A percentile compares a stretch with the other conserved stretches of the same genome.
Conservation (phyloP, 2,113 vertebrate genomes). For the Hypanus sabinus region DNA sequence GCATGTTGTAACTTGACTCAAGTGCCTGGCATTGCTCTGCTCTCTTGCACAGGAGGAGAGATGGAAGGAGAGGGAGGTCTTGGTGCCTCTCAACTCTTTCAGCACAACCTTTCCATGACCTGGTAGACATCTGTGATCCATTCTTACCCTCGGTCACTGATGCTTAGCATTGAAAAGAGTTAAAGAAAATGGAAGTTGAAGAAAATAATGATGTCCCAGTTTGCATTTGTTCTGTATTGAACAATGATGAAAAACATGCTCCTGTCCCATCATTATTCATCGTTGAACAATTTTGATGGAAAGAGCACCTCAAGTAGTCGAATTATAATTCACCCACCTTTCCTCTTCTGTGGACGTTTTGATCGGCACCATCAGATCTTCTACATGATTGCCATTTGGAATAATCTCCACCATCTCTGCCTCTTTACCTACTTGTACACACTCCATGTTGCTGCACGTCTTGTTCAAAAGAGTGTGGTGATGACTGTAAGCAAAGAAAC, state of each 20-base stretch:
- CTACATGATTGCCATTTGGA: conserved; percentile 58
- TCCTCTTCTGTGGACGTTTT: conserved; percentile 40
- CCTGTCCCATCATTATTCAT: background rate
- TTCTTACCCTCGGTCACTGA: background rate
- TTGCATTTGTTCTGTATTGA: background rate
- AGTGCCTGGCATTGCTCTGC: background rate
- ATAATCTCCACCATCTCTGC: conserved; percentile 65
- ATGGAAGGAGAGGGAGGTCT: background rate
- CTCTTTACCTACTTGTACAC: conserved; percentile 49
- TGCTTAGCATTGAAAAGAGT: background rate
- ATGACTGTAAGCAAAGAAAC: background rate
- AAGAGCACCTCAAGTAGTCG: background rate
- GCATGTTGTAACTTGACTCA: background rate
- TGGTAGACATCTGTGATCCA: background rate
- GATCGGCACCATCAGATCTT: conserved; percentile 24
- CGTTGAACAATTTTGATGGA: background rate
- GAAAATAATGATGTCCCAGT: background rate
- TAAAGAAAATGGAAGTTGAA: background rate
- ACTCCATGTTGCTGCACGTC: conserved; percentile 43
- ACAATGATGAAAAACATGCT: background rate
- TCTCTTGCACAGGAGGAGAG: background rate
- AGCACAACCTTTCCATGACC: background rate
- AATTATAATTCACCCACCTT: conserved; percentile 46
- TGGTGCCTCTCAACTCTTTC: background rate
- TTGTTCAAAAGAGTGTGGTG: background rate